Evolutionary conservation across 2,888 invertebrate genomes (phyloP).

Genomic region (Microchrysa polita): DNA sequence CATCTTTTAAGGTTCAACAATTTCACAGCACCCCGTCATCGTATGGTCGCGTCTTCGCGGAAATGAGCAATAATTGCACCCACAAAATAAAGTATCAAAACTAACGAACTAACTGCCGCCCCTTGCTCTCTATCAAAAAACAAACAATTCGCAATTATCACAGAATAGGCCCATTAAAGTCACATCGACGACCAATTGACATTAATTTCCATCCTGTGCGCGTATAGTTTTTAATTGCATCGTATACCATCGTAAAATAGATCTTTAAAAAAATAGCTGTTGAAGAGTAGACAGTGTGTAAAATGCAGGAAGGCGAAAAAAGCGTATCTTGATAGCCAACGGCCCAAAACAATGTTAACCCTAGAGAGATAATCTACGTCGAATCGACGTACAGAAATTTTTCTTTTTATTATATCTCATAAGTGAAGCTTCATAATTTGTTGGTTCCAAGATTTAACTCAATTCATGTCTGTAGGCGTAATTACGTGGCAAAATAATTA

Average conservation of each 20-base stretch:
- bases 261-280: slow-evolving; percentile 37
- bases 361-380: too few relatives aligned
- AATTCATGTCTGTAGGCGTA: too few relatives aligned
- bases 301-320: background rate
- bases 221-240: slow-evolving; percentile 30
- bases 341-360: slow-evolving; percentile 14
- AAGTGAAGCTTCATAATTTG: too few relatives aligned
- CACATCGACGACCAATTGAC: slow-evolving; percentile 33
- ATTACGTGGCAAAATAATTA: too few relatives aligned
- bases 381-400: too few relatives aligned
- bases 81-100: slow-evolving; percentile 8
- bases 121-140: background rate
- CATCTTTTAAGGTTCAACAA: slow-evolving; percentile 5
- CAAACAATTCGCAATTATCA: slow-evolving; percentile 43
- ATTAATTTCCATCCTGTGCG: slow-evolving; percentile 40
- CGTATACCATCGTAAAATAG: slow-evolving; percentile 23
- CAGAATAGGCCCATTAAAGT: slow-evolving; percentile 40
- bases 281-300: background rate
- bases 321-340: slow-evolving; percentile 10
- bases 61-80: slow-evolving; percentile 20
- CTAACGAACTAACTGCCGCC: slow-evolving; percentile 16
- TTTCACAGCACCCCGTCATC: slow-evolving; percentile 12
- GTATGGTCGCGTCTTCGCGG: slow-evolving; percentile 10
- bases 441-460: too few relatives aligned
- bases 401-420: too few relatives aligned